A percentile compares a stretch with the other conserved stretches of the same genome.
phyloP scores from a whole-genome alignment of 2,113 vertebrate genomes.

The Ailurus styani region DNA sequence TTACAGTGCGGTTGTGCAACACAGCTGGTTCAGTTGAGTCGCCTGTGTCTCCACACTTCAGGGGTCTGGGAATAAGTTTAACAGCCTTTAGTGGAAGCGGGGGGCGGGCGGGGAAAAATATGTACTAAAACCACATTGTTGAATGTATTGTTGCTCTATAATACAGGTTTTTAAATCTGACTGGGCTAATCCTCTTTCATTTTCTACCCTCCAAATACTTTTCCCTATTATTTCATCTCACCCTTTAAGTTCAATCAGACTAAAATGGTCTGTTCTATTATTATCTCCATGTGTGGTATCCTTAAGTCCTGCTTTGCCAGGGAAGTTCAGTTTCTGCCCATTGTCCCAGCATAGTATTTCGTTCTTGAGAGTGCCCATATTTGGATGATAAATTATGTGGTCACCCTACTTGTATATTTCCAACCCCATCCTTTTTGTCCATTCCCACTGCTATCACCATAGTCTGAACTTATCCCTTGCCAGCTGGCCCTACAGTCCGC shows the following conservation, averaged over 20 bases:
- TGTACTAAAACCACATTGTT: not conserved
- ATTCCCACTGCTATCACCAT: not conserved
- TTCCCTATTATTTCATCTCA: not conserved
- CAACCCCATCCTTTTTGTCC: not conserved
- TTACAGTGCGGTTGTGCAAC: fast-evolving
- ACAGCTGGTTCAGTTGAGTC: too few species aligned
- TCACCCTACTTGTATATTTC: not conserved
- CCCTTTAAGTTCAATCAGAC: not conserved
- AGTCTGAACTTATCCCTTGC: not conserved
- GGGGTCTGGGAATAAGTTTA: not conserved
- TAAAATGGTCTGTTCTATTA: not conserved
- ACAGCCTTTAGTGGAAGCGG: not conserved
- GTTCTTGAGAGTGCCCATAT: not conserved
- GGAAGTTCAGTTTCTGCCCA: not conserved
- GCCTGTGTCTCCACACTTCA: too few species aligned
- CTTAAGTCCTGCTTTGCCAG: not conserved
- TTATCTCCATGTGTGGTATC: not conserved
- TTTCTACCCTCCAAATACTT: not conserved
- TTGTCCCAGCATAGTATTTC: not conserved
- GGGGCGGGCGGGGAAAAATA: too few species aligned
- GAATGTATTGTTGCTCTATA: not conserved
- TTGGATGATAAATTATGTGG: not conserved
- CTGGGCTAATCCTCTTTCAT: not conserved
- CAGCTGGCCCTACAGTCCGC: fast-evolving
- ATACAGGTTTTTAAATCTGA: not conserved